Conservation (phyloP, 2,888 invertebrate genomes). For the Athripsodes cinereus region DNA sequence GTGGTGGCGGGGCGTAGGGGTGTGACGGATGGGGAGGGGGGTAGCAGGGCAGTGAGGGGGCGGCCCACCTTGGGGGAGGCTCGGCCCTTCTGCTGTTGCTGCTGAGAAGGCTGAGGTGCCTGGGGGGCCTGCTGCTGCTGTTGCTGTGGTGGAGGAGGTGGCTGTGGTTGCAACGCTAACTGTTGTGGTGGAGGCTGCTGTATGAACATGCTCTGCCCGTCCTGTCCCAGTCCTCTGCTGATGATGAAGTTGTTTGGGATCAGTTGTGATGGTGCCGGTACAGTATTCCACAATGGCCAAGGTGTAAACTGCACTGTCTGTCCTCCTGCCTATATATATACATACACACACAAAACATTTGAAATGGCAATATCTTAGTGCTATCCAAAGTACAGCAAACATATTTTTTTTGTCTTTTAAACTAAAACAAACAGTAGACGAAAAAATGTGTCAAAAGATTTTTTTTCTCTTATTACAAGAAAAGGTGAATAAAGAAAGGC, state of each 20-base stretch:
- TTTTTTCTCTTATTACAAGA: too few species aligned
- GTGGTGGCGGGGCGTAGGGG: constrained; percentile 63
- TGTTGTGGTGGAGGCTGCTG: constrained; percentile 52
- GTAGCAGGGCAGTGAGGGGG: constrained; percentile 55
- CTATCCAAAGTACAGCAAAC: too few species aligned
- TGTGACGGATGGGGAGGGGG: constrained; percentile 46
- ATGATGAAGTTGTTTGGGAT: constrained; percentile 80
- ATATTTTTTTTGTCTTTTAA: too few species aligned
- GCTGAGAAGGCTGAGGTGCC: constrained; percentile 7
- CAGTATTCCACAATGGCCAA: constrained; percentile 68
- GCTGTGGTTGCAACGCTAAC: constrained; percentile 30
- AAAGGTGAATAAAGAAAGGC: too few species aligned
- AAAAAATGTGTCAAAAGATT: too few species aligned
- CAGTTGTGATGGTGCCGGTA: constrained; percentile 60
- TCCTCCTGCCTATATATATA: constrained; percentile 48
- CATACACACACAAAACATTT: too few species aligned
- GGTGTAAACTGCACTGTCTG: constrained; percentile 75
- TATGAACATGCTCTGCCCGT: constrained; percentile 74
- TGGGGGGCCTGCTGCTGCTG: not conserved
- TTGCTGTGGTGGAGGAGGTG: not conserved
- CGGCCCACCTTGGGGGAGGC: constrained; percentile 40
- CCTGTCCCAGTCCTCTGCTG: constrained; percentile 60
- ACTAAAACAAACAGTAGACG: too few species aligned
- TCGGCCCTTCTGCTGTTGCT: not conserved
- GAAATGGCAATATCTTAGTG: not conserved